Percentiles rank a stretch among this genome's conserved stretches.
Conservation (phyloP, 2,797 vertebrate genomes). For the Dipus sagitta region DNA sequence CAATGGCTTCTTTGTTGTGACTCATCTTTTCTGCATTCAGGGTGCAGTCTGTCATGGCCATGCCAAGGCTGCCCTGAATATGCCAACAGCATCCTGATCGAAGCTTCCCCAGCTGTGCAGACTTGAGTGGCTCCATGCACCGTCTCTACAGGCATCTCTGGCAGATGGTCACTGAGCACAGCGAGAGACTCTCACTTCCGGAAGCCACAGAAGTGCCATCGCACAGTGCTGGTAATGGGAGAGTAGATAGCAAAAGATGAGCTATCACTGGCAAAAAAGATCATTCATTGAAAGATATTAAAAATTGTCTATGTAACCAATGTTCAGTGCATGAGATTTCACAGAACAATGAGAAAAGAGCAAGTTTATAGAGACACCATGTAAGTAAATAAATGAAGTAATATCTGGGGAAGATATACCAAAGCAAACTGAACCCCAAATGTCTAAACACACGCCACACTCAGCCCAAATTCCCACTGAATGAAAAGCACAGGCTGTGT, state of each 20-base stretch:
- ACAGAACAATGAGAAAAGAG: slow-evolving; percentile 36
- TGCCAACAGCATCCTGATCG: neutral
- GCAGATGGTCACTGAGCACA: neutral
- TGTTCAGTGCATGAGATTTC: slow-evolving; percentile 51
- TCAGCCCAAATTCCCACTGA: slow-evolving; percentile 60
- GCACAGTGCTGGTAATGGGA: neutral
- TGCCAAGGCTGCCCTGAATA: neutral
- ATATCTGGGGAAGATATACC: slow-evolving; percentile 60
- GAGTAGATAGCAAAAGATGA: neutral
- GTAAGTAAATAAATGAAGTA: slow-evolving; percentile 71
- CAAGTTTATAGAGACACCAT: slow-evolving; percentile 64
- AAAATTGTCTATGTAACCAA: neutral
- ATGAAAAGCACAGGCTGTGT: slow-evolving; percentile 66
- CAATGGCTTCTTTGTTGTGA: neutral
- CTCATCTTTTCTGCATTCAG: neutral
- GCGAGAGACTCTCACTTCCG: neutral
- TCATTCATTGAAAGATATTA: neutral
- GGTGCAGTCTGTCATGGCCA: neutral
- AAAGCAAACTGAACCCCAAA: slow-evolving; percentile 64
- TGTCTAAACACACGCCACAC: slow-evolving; percentile 16
- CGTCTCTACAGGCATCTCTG: neutral
- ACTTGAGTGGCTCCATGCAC: rapidly evolving
- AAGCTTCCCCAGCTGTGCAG: neutral
- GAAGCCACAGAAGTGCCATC: too few relatives aligned
- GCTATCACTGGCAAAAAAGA: neutral